Conservation (phyloP, 2,888 invertebrate species). For the Agrochola lychnidis region DNA sequence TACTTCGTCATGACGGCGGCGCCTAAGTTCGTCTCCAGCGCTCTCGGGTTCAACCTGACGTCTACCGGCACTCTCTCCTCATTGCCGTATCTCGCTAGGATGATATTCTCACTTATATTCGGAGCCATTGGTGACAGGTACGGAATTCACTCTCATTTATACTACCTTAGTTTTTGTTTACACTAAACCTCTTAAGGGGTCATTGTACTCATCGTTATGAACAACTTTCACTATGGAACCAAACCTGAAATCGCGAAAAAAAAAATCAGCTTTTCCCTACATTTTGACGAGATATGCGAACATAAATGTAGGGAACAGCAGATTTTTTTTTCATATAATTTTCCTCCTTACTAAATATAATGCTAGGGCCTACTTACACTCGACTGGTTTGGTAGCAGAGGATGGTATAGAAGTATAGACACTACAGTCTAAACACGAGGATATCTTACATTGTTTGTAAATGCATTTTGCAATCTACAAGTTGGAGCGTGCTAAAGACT, state of each 20-base stretch:
- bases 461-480: not conserved
- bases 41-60: constrained; percentile 93
- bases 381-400: not conserved
- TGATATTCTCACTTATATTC: constrained; percentile 93
- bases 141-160: constrained; percentile 43
- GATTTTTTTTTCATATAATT: too few species aligned
- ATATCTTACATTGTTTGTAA: constrained; percentile 24
- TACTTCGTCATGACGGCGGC: constrained; percentile 94
- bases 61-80: constrained; percentile 93
- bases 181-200: too few species aligned
- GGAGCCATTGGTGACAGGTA: constrained; percentile 93
- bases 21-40: constrained; percentile 93
- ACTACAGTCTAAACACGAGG: not conserved
- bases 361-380: constrained; percentile 18
- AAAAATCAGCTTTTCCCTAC: too few species aligned
- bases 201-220: too few species aligned
- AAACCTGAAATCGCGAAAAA: too few species aligned
- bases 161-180: too few species aligned
- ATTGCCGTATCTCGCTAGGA: constrained; percentile 93
- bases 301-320: too few species aligned
- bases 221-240: too few species aligned
- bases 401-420: not conserved
- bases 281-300: too few species aligned
- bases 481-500: constrained; percentile 1
- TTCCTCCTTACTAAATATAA: not conserved